These are phyloP conservation scores for Neodiprion lecontei DNA, from an alignment of 1,140 invertebrate species.

Conservation along the genomic window DNA sequence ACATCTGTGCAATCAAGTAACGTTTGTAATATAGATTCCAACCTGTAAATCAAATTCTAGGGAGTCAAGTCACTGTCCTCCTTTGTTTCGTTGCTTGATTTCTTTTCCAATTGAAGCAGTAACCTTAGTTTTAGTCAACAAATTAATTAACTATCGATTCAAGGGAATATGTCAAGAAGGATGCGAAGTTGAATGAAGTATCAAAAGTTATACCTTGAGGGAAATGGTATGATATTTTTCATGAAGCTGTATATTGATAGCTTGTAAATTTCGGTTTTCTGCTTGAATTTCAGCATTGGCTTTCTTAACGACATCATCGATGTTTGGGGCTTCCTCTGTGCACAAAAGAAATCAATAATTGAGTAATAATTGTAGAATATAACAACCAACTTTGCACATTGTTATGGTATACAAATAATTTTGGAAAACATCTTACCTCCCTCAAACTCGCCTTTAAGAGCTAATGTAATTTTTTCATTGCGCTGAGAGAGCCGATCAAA, in stretches of 20 bases:
- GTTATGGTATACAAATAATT: conserved; percentile 12
- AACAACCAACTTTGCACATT: conserved; percentile 10
- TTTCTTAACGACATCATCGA: conserved; percentile 84
- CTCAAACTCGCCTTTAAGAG: conserved; percentile 83
- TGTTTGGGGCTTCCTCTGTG: conserved; percentile 69
- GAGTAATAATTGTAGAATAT: conserved; percentile 19
- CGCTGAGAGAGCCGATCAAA: conserved; percentile 94
- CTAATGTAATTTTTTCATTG: conserved; percentile 90
- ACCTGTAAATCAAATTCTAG: conserved; percentile 14
- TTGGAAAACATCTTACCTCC: conserved; percentile 60
- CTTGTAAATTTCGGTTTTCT: conserved; percentile 91
- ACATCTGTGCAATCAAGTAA: conserved; percentile 65
- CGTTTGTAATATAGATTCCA: conserved; percentile 13
- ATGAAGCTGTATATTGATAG: conserved; percentile 91
- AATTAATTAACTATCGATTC: too few species aligned
- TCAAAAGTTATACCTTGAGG: conserved; percentile 69
- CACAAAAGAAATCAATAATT: conserved; percentile 29
- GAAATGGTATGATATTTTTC: conserved; percentile 93
- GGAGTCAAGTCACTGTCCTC: too few species aligned
- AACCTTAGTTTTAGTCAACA: too few species aligned
- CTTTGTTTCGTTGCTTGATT: too few species aligned
- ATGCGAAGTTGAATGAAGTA: not conserved
- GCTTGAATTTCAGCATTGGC: conserved; percentile 86
- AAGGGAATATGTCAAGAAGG: too few species aligned
- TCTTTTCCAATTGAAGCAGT: too few species aligned